Percentiles rank a stretch among this genome's conserved stretches.
These are phyloP conservation scores for Ormyrus thymus DNA, from an alignment of 2,888 invertebrate species.

Conservation along the genomic window DNA sequence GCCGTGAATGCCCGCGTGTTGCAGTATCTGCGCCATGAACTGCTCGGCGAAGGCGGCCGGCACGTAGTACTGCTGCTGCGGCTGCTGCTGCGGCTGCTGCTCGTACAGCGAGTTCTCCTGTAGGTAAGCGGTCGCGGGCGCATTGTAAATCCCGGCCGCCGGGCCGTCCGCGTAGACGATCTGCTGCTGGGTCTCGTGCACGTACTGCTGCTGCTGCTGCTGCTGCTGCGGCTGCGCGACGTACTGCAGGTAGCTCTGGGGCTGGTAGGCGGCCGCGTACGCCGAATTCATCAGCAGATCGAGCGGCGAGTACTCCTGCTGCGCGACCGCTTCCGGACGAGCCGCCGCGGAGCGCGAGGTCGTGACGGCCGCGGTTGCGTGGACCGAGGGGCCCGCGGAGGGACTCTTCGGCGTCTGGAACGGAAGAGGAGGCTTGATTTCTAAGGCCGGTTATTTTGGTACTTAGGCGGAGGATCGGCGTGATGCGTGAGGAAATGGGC, in stretches of 20 bases:
- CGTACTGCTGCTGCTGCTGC: constrained; percentile 64
- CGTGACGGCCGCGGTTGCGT: constrained; percentile 11
- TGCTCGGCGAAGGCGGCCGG: constrained; percentile 60
- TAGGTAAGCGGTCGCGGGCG: constrained; percentile 62
- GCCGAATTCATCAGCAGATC: constrained; percentile 36
- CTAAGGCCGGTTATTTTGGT: too few species aligned
- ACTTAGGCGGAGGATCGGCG: too few species aligned
- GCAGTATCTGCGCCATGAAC: constrained; percentile 62
- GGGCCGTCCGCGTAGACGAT: constrained; percentile 61
- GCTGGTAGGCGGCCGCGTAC: constrained; percentile 55
- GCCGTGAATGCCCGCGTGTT: constrained; percentile 55
- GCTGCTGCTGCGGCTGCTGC: constrained; percentile 59
- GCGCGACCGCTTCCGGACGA: constrained; percentile 3
- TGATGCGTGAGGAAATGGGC: too few species aligned
- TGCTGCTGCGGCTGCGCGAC: constrained; percentile 57
- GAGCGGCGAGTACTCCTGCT: constrained; percentile 36
- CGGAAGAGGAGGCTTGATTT: neutral
- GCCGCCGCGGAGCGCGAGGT: neutral
- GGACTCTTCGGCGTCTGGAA: constrained; percentile 17
- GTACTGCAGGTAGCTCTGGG: constrained; percentile 48
- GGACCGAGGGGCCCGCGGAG: neutral
- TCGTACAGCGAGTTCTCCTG: constrained; percentile 65
- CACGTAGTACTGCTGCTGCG: constrained; percentile 60
- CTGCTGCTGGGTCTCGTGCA: constrained; percentile 63
- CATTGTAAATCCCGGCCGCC: constrained; percentile 59